Percentiles rank a stretch among this genome's conserved stretches.
These are phyloP conservation scores for Patella vulgata DNA, from an alignment of 1,140 invertebrate genomes.

Conservation along the genomic window DNA sequence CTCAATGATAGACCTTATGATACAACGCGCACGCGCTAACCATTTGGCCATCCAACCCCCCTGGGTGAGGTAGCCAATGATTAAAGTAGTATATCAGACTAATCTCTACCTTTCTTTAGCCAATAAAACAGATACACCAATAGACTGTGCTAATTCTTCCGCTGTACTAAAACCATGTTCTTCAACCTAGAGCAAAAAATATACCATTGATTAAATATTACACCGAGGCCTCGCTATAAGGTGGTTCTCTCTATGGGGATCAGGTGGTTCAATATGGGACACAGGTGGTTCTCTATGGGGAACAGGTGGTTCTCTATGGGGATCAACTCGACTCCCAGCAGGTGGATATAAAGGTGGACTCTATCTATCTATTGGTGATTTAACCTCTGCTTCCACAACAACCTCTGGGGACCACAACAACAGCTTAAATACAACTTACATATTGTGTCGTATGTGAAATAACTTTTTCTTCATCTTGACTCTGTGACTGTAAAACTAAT, in stretches of 20 bases:
- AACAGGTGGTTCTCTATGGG: too few species aligned
- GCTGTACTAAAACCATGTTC: constrained; percentile 80
- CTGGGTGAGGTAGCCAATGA: too few species aligned
- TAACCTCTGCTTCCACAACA: too few species aligned
- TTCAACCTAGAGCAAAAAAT: constrained; percentile 75
- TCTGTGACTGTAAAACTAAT: constrained; percentile 84
- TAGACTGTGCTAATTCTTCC: constrained; percentile 83
- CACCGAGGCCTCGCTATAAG: not conserved
- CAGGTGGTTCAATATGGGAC: not conserved
- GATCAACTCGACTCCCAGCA: too few species aligned
- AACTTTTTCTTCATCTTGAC: constrained; percentile 81
- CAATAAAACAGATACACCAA: constrained; percentile 87
- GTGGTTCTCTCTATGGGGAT: not conserved
- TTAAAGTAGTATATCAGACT: too few species aligned
- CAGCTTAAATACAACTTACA: too few species aligned
- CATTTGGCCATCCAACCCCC: too few species aligned
- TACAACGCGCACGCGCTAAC: too few species aligned
- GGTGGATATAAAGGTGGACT: not conserved
- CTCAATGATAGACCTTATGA: too few species aligned
- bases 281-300: too few species aligned
- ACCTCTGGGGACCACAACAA: too few species aligned
- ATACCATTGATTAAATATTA: constrained; percentile 2
- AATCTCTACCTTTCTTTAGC: constrained; percentile 86
- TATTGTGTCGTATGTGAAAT: constrained; percentile 77
- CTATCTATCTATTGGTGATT: not conserved